Percentiles rank a stretch among this genome's conserved stretches.
Evolutionary conservation across 2,113 vertebrate genomes (phyloP).

Genomic region (Tetrax tetrax): DNA sequence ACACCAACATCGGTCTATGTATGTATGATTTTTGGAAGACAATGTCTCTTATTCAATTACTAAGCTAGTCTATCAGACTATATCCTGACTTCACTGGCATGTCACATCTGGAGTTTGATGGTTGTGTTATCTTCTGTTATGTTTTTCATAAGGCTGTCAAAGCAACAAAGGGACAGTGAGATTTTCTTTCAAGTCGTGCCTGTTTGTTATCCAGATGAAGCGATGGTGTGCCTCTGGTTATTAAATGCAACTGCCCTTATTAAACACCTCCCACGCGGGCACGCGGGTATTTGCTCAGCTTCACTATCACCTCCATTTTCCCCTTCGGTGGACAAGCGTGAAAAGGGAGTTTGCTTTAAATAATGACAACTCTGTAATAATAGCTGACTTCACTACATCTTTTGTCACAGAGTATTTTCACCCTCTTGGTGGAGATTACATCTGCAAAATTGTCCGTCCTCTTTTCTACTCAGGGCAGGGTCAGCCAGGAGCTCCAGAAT

Average conservation of each 20-base stretch:
- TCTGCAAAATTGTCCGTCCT: not conserved
- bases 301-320: not conserved
- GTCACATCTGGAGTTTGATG: not conserved
- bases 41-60: not conserved
- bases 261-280: not conserved
- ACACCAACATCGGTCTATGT: not conserved
- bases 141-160: constrained; percentile 22
- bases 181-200: not conserved
- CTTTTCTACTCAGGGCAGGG: not conserved
- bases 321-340: not conserved
- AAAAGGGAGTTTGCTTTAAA: not conserved
- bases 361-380: not conserved
- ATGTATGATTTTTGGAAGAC: not conserved
- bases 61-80: not conserved
- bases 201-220: not conserved
- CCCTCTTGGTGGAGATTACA: not conserved
- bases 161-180: not conserved
- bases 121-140: not conserved
- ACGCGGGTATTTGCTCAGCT: not conserved
- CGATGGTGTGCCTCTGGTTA: not conserved
- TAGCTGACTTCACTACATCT: not conserved
- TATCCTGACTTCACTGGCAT: not conserved
- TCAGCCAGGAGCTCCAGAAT: not conserved
- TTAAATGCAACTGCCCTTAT: not conserved
- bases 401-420: not conserved